Evolutionary conservation across 2,113 vertebrate genomes (phyloP).

Genomic region (Microtus ochrogaster): DNA sequence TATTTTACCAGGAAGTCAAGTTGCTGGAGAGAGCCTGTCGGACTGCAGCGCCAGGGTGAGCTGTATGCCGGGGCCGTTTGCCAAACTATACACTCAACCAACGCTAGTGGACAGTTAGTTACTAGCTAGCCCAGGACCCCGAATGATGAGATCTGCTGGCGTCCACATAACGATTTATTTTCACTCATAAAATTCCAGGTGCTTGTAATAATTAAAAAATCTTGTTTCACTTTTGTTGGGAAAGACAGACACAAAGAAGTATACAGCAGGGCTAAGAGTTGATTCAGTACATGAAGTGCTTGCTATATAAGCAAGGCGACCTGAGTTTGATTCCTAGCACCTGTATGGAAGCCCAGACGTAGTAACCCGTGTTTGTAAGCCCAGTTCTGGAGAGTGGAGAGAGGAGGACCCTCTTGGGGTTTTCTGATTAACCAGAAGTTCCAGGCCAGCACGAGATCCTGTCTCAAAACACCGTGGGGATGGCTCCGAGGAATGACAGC

Average conservation of each 20-base stretch:
- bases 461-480: neutral
- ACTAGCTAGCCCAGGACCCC: neutral
- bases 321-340: neutral
- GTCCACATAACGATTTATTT: neutral
- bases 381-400: neutral
- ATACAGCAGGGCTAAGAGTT: neutral
- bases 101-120: neutral
- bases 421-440: neutral
- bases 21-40: neutral
- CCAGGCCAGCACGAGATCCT: neutral
- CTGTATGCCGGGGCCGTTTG: neutral
- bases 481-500: neutral
- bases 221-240: neutral
- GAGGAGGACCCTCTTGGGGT: neutral
- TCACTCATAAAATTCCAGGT: neutral
- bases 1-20: neutral
- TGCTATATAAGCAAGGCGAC: neutral
- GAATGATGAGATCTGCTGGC: accelerated
- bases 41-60: neutral
- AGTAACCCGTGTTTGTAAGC: neutral
- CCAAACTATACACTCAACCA: neutral
- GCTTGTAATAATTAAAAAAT: neutral
- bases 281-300: neutral
- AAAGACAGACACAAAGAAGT: neutral
- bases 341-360: neutral